A percentile compares a stretch with the other conserved stretches of the same genome.
Evolutionary conservation across 2,888 invertebrate genomes (phyloP).

Genomic region (Pollenia labialis): DNA sequence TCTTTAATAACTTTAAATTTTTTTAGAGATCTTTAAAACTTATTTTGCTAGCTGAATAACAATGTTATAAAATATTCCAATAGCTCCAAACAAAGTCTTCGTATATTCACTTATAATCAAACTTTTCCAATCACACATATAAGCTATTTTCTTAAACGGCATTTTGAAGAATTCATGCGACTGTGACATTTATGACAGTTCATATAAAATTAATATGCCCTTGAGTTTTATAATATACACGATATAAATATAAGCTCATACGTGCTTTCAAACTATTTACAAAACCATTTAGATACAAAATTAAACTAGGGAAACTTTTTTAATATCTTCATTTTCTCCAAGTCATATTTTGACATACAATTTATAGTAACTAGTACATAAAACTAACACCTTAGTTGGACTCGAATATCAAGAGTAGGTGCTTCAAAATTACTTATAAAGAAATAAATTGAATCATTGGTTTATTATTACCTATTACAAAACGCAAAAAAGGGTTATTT

Average conservation of each 20-base stretch:
- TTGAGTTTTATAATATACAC: slow-evolving; percentile 48
- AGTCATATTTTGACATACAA: neutral
- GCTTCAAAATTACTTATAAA: slow-evolving; percentile 56
- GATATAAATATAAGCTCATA: slow-evolving; percentile 7
- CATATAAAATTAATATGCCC: slow-evolving; percentile 59
- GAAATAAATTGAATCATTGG: slow-evolving; percentile 69
- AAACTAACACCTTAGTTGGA: slow-evolving; percentile 19
- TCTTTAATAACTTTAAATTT: no score
- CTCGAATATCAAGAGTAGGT: slow-evolving; percentile 10
- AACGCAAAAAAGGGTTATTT: slow-evolving; percentile 3
- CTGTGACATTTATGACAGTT: slow-evolving; percentile 67
- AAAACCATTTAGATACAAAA: neutral
- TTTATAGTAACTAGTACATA: slow-evolving; percentile 23
- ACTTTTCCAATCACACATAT: slow-evolving; percentile 5
- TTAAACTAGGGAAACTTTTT: slow-evolving; percentile 17
- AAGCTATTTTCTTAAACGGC: slow-evolving; percentile 1
- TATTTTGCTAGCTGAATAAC: no score
- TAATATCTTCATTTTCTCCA: slow-evolving; percentile 35
- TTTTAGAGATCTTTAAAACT: no score
- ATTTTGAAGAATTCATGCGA: slow-evolving; percentile 59
- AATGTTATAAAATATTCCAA: neutral
- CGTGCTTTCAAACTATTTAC: slow-evolving; percentile 8
- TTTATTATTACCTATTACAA: slow-evolving; percentile 55
- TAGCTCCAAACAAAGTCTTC: neutral
- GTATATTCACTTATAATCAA: neutral